phyloP scores from a whole-genome alignment of 2,113 vertebrate species.

The Periophthalmus modestus region DNA sequence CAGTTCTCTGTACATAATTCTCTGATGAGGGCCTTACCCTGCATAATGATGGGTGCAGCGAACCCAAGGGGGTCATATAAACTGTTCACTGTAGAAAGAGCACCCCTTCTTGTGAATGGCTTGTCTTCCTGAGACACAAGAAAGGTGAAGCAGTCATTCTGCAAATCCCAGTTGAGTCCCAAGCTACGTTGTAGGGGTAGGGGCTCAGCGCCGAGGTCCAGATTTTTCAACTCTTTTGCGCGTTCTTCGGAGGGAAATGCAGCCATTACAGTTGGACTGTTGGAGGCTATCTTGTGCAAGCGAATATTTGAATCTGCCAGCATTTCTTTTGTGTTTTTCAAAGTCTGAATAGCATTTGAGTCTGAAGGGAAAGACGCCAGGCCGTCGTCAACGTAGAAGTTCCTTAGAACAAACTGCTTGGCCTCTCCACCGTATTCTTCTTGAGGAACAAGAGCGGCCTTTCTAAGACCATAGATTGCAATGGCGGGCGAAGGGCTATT shows the following conservation, averaged over 20 bases:
- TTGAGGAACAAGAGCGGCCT: background rate
- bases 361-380: too few species aligned
- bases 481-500: background rate
- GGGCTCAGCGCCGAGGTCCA: background rate
- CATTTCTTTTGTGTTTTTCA: too few species aligned
- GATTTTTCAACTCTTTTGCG: background rate
- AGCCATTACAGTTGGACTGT: background rate
- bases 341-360: too few species aligned
- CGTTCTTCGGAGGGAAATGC: background rate
- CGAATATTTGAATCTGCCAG: too few species aligned
- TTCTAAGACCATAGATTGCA: background rate
- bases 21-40: too few species aligned
- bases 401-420: background rate
- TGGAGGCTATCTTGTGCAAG: too few species aligned
- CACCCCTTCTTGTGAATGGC: conserved; percentile 1
- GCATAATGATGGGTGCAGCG: too few species aligned
- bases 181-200: background rate
- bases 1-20: too few species aligned
- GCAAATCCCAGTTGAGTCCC: background rate
- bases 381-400: conserved; percentile 3
- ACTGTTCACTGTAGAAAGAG: too few species aligned
- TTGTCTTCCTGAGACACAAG: background rate
- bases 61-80: too few species aligned
- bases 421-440: background rate
- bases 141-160: background rate